Percentiles rank a stretch among this genome's conserved stretches.
These are phyloP conservation scores for Paramormyrops hopkinsi DNA, from an alignment of 2,797 vertebrate genomes.

Conservation along the genomic window DNA sequence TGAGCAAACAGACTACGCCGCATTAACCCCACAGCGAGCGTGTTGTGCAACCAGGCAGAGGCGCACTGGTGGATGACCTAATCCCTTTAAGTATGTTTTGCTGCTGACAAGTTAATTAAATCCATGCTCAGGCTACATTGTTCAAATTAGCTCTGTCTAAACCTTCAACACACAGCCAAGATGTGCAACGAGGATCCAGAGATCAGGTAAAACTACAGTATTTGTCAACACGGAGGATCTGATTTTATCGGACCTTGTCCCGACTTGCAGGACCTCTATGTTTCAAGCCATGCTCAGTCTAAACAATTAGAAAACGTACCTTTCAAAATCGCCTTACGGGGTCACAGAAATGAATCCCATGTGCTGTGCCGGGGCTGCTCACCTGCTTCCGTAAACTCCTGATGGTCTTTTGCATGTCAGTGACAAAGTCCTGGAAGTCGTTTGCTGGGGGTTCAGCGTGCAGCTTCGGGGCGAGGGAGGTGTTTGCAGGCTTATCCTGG, in stretches of 20 bases:
- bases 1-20: neutral
- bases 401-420: constrained; percentile 93
- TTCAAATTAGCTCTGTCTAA: constrained; percentile 9
- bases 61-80: constrained; percentile 10
- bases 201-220: constrained; percentile 9
- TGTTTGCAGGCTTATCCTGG: constrained; percentile 48
- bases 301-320: neutral
- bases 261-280: neutral
- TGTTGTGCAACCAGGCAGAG: constrained; percentile 15
- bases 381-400: constrained; percentile 90
- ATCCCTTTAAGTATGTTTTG: neutral
- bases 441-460: constrained; percentile 57
- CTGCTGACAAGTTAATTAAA: constrained; percentile 30
- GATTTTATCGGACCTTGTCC: neutral
- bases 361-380: neutral
- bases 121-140: constrained; percentile 24
- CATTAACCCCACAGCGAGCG: neutral
- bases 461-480: constrained; percentile 51
- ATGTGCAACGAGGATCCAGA: constrained; percentile 21
- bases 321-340: neutral
- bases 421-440: constrained; percentile 88
- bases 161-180: constrained; percentile 12
- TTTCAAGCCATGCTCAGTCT: neutral
- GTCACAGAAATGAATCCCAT: neutral
- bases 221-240: neutral